Evolutionary conservation across 2,113 vertebrate species (phyloP).

Genomic region (Microcebus griseorufus): DNA sequence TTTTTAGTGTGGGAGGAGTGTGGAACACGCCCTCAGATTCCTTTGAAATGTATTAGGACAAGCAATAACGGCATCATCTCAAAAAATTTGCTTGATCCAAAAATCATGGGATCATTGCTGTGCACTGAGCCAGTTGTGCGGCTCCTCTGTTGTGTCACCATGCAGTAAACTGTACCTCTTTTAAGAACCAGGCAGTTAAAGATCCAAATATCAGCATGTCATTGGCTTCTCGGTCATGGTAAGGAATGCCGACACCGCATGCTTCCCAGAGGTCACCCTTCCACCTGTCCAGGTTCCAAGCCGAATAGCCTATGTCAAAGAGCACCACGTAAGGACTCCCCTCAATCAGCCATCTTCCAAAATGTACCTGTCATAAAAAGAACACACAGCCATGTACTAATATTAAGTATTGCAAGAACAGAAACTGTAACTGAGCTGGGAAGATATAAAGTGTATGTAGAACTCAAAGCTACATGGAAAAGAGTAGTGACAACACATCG

Average conservation of each 20-base stretch:
- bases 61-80: neutral
- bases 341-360: too few species aligned
- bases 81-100: neutral
- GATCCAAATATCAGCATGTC: constrained; percentile 96
- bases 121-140: neutral
- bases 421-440: too few species aligned
- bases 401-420: too few species aligned
- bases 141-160: neutral
- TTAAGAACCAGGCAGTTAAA: constrained; percentile 95
- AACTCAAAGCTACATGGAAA: too few species aligned
- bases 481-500: too few species aligned
- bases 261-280: constrained; percentile 95
- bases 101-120: neutral
- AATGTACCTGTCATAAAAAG: too few species aligned
- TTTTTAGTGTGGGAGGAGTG: neutral
- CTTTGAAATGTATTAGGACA: constrained; percentile 7
- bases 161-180: constrained; percentile 89
- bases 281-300: constrained; percentile 96
- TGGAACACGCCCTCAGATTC: neutral
- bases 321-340: constrained; percentile 95
- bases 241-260: constrained; percentile 92
- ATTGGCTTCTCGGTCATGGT: constrained; percentile 93
- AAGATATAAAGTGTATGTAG: too few species aligned
- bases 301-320: constrained; percentile 92
- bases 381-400: too few species aligned